Evolutionary conservation across 1,140 invertebrate genomes (phyloP).

Genomic region (Bombus turneri): DNA sequence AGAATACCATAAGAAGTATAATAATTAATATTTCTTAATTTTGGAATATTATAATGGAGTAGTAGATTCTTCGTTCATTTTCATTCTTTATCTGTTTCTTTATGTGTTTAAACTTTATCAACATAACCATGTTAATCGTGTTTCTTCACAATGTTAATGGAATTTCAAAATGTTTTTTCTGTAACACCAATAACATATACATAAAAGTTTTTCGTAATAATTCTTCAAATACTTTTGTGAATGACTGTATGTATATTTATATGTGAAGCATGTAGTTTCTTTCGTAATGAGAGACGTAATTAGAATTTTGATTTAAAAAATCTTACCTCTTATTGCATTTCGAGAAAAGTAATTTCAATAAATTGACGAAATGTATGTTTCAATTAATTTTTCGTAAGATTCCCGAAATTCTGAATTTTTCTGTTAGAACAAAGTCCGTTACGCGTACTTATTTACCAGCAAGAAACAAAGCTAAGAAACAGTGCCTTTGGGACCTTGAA

Average conservation of each 20-base stretch:
- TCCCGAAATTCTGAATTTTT: background rate
- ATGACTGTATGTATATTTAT: too few relatives aligned
- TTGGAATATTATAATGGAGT: background rate
- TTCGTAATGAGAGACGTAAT: too few relatives aligned
- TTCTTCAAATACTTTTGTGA: too few relatives aligned
- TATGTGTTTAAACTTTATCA: too few relatives aligned
- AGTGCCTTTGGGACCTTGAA: background rate
- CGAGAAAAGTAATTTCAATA: background rate
- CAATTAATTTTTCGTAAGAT: background rate
- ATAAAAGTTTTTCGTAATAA: too few relatives aligned
- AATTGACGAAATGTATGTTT: background rate
- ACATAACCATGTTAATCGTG: too few relatives aligned
- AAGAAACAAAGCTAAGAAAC: background rate
- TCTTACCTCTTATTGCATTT: background rate
- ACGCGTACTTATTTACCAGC: background rate
- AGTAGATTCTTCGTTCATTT: too few relatives aligned
- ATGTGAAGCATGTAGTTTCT: too few relatives aligned
- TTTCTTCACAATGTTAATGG: background rate
- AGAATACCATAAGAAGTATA: background rate
- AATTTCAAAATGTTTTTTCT: background rate
- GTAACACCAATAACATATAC: too few relatives aligned
- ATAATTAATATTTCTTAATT: background rate
- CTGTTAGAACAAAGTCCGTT: background rate
- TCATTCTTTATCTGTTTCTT: background rate
- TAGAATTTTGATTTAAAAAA: background rate